These are phyloP conservation scores for Trogon melanurus DNA, from an alignment of 2,113 vertebrate species.

Conservation along the genomic window DNA sequence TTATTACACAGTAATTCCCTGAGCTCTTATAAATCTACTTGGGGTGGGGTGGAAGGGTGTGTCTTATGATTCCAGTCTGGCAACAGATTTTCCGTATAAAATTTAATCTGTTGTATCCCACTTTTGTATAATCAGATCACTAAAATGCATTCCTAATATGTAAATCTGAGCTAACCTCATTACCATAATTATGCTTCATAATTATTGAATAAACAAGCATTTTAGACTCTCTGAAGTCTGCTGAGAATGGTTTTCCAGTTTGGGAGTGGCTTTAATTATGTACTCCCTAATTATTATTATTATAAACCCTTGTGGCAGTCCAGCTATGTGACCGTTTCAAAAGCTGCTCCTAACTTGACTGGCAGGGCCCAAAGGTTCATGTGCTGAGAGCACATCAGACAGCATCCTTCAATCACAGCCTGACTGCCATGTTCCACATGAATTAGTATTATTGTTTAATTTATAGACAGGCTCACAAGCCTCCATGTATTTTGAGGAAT, in stretches of 20 bases:
- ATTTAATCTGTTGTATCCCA: slow-evolving; percentile 70
- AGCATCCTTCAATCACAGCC: neutral
- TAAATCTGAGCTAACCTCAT: slow-evolving; percentile 73
- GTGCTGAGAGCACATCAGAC: neutral
- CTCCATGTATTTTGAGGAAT: neutral
- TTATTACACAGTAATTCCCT: slow-evolving; percentile 67
- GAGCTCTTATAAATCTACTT: slow-evolving; percentile 60
- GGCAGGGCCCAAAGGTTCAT: neutral
- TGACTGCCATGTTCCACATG: neutral
- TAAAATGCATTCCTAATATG: slow-evolving; percentile 79
- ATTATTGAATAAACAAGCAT: slow-evolving; percentile 73
- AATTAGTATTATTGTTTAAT: slow-evolving; percentile 16
- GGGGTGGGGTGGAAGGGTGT: neutral
- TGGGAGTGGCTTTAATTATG: slow-evolving; percentile 42
- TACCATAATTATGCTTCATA: slow-evolving; percentile 72
- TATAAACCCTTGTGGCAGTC: neutral
- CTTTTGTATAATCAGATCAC: slow-evolving; percentile 74
- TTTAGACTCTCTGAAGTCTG: slow-evolving; percentile 59
- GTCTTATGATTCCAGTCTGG: slow-evolving; percentile 53
- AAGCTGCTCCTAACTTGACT: neutral
- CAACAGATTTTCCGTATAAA: slow-evolving; percentile 59
- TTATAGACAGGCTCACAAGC: neutral
- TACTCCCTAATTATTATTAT: neutral
- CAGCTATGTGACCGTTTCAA: neutral
- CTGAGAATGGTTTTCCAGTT: slow-evolving; percentile 49